phyloP scores from a whole-genome alignment of 2,797 vertebrate species.

The Sebastes cheni region DNA sequence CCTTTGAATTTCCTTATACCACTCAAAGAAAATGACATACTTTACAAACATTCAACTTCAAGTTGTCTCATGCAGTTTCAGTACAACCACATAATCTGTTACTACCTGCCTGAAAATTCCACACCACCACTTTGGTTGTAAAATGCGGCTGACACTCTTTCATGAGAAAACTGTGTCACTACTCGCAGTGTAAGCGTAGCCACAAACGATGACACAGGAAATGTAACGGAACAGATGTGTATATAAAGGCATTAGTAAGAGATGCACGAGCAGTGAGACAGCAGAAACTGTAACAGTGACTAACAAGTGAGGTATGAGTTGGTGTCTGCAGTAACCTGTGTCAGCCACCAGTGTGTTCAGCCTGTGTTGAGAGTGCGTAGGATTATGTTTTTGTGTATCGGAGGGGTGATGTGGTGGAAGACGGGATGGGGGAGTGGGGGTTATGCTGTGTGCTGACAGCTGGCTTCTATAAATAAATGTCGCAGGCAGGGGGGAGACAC shows the following conservation, averaged over 20 bases:
- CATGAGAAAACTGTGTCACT: background rate
- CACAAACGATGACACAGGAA: background rate
- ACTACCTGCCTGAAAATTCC: too few relatives aligned
- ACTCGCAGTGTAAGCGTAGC: background rate
- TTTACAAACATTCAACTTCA: too few relatives aligned
- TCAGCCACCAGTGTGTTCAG: constrained; percentile 26
- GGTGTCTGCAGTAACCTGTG: constrained; percentile 32
- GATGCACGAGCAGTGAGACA: background rate
- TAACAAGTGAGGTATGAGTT: constrained; percentile 11
- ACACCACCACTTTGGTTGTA: too few relatives aligned
- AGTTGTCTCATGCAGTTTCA: background rate
- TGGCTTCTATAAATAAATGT: constrained; percentile 81
- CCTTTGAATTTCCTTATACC: too few relatives aligned
- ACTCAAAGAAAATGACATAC: too few relatives aligned
- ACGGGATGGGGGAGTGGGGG: constrained; percentile 11
- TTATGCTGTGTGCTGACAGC: constrained; percentile 69
- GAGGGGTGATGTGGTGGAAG: constrained; percentile 33
- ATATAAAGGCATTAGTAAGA: background rate
- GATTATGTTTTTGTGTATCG: constrained; percentile 32
- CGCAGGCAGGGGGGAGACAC: constrained; percentile 48
- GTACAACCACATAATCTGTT: background rate
- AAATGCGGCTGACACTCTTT: background rate
- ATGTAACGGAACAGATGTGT: background rate
- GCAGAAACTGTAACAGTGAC: background rate
- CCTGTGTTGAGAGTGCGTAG: constrained; percentile 7